Base-by-base conservation (phyloP, 2,797 vertebrate genomes). In the Esox masquinongy region DNA sequence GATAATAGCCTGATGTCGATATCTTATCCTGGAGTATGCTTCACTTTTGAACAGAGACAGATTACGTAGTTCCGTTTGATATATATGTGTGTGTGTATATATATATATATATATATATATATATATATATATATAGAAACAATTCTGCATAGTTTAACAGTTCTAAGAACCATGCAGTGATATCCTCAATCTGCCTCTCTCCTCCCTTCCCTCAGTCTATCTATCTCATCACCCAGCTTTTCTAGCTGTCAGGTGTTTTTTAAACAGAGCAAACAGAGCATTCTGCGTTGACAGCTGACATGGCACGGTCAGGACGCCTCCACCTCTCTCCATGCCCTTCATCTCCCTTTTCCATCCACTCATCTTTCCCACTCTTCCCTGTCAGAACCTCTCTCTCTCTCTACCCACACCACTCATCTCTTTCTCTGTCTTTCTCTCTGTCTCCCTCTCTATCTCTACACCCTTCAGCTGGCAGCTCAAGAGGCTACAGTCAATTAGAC, bases 241-340 rank as follows among this genome's bases (percentile, higher is more conserved):
- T 81, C 75, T 78, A 79, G 81, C 82, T 88, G 83, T 86, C 80
- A 80, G 80, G 68, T 16, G 15, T 68, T 72, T 85, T 72, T 66
- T 53, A 74, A 63, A 76, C 72, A 75, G 73, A 85, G 76, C 51
- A 73, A 64, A 77, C 72, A 74, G 73, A 84, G 77, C 77, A 72
- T 83, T 88, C 79, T 84, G 78, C 69, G 77, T 76, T 76, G 75
- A 82, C 83, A 86, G 74, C 74, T 77, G 82, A 83, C 88, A 89
- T 12, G 86, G 86, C 82, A 85, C 82, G 50, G 85, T 88, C 88
- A 86, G 83, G 89, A 89, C 80, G 56, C 47, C 56, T 67, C 14
- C 2, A 47, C 9, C 36, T 39, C 7, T 6, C 36, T 39, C 36
- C 7, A 14, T 5, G 9, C 43, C 43, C 43, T 47, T 47, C 43